phyloP scores from a whole-genome alignment of 2,113 vertebrate genomes.

The Falco punctatus region DNA sequence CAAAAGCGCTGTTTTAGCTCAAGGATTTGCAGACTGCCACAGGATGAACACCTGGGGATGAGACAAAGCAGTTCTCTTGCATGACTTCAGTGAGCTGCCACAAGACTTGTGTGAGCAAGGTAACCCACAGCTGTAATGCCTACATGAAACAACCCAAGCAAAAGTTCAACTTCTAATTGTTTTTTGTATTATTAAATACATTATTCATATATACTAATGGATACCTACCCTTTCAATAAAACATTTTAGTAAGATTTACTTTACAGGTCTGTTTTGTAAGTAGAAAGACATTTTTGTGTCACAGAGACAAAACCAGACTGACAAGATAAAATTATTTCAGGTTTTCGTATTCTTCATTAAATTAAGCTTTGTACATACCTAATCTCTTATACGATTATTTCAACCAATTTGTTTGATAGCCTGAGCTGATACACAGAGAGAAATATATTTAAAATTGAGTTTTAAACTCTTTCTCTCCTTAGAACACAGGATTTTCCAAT shows the following conservation, averaged over 20 bases:
- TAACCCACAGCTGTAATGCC: background rate
- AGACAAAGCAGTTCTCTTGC: background rate
- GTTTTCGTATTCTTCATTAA: background rate
- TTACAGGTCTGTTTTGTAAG: background rate
- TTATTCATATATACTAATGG: background rate
- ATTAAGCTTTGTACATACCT: background rate
- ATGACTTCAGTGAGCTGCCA: background rate
- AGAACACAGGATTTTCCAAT: background rate
- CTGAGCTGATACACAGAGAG: background rate
- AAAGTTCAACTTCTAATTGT: background rate
- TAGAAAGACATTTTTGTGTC: background rate
- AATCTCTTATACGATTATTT: background rate
- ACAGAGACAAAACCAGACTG: background rate
- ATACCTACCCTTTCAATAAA: background rate
- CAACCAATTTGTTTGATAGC: background rate
- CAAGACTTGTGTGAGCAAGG: background rate
- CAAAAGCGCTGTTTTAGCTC: background rate
- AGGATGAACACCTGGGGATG: background rate
- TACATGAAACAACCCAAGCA: background rate
- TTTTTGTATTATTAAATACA: background rate
- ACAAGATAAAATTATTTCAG: background rate
- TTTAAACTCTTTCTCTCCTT: background rate
- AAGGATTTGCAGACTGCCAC: accelerated
- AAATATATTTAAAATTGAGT: background rate
- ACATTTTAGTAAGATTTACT: background rate